phyloP scores from a whole-genome alignment of 2,113 vertebrate genomes.

The Falcunculus frontatus region DNA sequence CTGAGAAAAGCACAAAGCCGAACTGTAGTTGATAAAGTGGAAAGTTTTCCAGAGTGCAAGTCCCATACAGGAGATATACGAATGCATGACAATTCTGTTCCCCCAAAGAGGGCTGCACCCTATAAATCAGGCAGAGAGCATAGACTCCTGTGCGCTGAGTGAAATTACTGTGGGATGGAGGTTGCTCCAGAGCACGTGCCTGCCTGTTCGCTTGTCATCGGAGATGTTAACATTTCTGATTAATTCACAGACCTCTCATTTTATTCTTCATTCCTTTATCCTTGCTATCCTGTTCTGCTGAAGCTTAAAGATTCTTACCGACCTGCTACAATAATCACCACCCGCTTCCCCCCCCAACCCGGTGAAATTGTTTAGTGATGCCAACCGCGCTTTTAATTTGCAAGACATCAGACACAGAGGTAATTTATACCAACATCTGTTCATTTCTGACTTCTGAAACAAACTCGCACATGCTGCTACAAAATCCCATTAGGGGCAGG shows the following conservation, averaged over 20 bases:
- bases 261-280: slow-evolving; percentile 76
- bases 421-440: slow-evolving; percentile 98
- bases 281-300: slow-evolving; percentile 69
- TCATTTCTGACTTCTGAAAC: slow-evolving; percentile 89
- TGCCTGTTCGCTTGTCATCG: slow-evolving; percentile 78
- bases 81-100: slow-evolving; percentile 68
- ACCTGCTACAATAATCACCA: slow-evolving; percentile 76
- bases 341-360: slow-evolving; percentile 62
- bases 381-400: slow-evolving; percentile 93
- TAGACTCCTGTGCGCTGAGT: slow-evolving; percentile 48
- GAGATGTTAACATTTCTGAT: slow-evolving; percentile 79
- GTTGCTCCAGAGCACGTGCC: slow-evolving; percentile 71
- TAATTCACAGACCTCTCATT: slow-evolving; percentile 77
- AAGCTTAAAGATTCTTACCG: slow-evolving; percentile 71
- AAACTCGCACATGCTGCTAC: slow-evolving; percentile 83
- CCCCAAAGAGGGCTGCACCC: slow-evolving; percentile 71
- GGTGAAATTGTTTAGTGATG: slow-evolving; percentile 84
- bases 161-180: slow-evolving; percentile 74
- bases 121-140: slow-evolving; percentile 73
- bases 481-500: slow-evolving; percentile 81
- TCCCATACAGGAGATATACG: slow-evolving; percentile 77
- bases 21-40: slow-evolving; percentile 57
- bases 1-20: slow-evolving; percentile 37
- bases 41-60: slow-evolving; percentile 66
- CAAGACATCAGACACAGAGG: slow-evolving; percentile 85